These are phyloP conservation scores for Muntiacus reevesi DNA, from an alignment of 2,113 vertebrate genomes.

Conservation along the genomic window DNA sequence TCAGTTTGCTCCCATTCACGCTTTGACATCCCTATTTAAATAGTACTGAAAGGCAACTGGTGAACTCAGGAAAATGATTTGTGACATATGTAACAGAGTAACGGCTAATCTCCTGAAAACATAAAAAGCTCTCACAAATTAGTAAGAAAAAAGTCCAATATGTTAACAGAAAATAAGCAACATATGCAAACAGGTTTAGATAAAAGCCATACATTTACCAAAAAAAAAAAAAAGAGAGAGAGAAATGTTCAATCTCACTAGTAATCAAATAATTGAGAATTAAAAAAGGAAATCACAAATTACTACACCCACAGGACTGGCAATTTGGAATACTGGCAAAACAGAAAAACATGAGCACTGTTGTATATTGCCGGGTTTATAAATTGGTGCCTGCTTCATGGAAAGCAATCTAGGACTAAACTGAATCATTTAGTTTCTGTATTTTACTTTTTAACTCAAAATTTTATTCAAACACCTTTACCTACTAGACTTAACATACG, in stretches of 20 bases:
- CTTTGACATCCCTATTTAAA: not conserved
- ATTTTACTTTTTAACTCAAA: conserved; percentile 3
- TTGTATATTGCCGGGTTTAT: not conserved
- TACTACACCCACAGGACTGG: not conserved
- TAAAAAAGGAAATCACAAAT: not conserved
- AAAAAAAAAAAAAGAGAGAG: not conserved
- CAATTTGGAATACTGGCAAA: not conserved
- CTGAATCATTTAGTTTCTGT: not conserved
- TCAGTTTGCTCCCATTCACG: not conserved
- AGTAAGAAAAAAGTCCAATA: not conserved
- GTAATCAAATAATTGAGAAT: not conserved
- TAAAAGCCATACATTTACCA: not conserved
- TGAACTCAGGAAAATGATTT: not conserved
- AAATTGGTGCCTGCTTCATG: not conserved
- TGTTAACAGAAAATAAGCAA: not conserved
- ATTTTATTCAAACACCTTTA: not conserved
- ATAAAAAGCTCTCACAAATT: not conserved
- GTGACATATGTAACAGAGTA: not conserved
- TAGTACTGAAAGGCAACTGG: not conserved
- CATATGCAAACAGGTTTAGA: not conserved
- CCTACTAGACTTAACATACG: not conserved
- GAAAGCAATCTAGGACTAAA: not conserved
- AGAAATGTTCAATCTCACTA: not conserved
- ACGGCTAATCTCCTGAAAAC: not conserved
- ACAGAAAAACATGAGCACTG: not conserved